Evolutionary conservation across 1,140 invertebrate genomes (phyloP).

Genomic region (Diuraphis noxia): DNA sequence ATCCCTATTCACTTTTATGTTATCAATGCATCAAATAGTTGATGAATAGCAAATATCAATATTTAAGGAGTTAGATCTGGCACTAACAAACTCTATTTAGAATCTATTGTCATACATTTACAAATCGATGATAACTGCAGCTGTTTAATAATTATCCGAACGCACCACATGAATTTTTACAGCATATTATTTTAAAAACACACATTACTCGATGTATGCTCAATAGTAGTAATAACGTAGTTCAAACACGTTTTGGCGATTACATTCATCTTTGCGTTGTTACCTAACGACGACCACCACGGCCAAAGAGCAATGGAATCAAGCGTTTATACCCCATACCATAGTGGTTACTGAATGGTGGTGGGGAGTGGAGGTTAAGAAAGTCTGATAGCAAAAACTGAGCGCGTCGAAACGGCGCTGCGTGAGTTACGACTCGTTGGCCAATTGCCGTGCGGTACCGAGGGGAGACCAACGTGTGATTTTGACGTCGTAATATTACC

Average conservation of each 20-base stretch:
- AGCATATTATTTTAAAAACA: neutral
- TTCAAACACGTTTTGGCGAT: neutral
- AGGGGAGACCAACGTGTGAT: constrained; percentile 20
- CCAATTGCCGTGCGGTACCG: neutral
- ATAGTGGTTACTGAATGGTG: neutral
- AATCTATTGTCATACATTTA: no score
- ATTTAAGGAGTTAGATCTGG: no score
- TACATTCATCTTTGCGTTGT: neutral
- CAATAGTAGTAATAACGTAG: neutral
- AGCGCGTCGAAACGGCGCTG: neutral
- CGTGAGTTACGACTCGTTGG: neutral
- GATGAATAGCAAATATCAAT: no score
- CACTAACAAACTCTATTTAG: no score
- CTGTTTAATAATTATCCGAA: neutral
- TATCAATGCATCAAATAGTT: no score
- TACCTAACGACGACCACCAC: neutral
- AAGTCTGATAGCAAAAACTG: neutral
- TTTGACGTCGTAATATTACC: constrained; percentile 23
- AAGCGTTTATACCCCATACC: neutral
- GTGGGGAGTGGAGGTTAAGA: neutral
- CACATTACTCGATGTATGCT: neutral
- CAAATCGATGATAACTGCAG: no score
- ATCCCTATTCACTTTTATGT: no score
- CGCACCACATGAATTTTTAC: neutral
- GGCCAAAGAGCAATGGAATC: neutral